These are phyloP conservation scores for Gambusia yucatana DNA, from an alignment of 2,797 vertebrate genomes.

Conservation along the genomic window DNA sequence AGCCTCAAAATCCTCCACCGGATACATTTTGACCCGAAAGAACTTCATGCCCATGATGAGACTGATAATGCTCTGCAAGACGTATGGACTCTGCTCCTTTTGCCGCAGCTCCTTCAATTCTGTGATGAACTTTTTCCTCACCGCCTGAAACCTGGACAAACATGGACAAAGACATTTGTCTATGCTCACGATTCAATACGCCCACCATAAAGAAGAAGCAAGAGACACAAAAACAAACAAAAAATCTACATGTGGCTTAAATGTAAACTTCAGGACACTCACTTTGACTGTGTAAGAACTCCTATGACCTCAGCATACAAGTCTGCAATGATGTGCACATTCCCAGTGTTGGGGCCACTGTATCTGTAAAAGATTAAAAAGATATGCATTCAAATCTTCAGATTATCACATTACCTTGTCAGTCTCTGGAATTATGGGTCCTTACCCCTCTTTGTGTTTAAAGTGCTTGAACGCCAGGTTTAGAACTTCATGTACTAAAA, in stretches of 20 bases:
- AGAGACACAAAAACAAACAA: neutral
- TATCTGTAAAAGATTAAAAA: slow-evolving; percentile 81
- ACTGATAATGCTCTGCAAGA: slow-evolving; percentile 98
- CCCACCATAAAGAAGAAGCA: too few species aligned
- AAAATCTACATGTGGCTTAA: neutral
- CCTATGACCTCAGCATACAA: slow-evolving; percentile 98
- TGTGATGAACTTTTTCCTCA: slow-evolving; percentile 99
- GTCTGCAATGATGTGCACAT: slow-evolving; percentile 99
- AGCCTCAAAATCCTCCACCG: slow-evolving; percentile 98
- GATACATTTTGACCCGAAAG: slow-evolving; percentile 99
- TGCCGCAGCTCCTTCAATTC: slow-evolving; percentile 95
- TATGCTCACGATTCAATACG: neutral
- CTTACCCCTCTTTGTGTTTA: slow-evolving; percentile 99
- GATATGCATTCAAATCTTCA: neutral
- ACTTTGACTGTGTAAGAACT: slow-evolving; percentile 98
- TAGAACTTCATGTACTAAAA: slow-evolving; percentile 99
- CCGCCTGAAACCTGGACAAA: slow-evolving; percentile 92
- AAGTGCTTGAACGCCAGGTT: slow-evolving; percentile 99
- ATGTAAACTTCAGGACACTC: slow-evolving; percentile 55
- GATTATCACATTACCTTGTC: slow-evolving; percentile 12
- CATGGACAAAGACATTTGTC: neutral
- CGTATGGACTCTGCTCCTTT: slow-evolving; percentile 96
- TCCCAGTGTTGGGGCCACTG: slow-evolving; percentile 99
- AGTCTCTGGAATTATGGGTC: slow-evolving; percentile 32
- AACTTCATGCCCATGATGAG: slow-evolving; percentile 99